phyloP scores from a whole-genome alignment of 2,113 vertebrate species.

The Cryptomyrus ogoouensis region DNA sequence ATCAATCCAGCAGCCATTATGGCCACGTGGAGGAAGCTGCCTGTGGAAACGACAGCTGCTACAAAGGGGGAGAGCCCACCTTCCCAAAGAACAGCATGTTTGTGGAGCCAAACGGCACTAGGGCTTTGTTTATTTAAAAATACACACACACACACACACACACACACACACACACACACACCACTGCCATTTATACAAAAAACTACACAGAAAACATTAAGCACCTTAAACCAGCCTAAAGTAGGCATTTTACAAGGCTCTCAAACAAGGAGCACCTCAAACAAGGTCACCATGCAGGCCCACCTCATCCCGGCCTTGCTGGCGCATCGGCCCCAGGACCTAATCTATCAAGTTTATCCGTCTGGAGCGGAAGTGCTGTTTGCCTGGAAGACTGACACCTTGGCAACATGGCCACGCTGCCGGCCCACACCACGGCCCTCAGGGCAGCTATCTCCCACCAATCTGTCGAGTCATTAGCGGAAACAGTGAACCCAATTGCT shows the following conservation, averaged over 20 bases:
- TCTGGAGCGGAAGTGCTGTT: background rate
- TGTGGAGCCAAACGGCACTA: background rate
- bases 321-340: background rate
- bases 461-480: background rate
- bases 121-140: background rate
- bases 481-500: constrained; percentile 17
- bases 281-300: background rate
- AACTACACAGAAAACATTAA: background rate
- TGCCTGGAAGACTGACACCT: constrained; percentile 18
- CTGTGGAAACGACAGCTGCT: constrained; percentile 19
- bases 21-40: constrained; percentile 11
- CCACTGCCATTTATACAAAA: background rate
- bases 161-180: background rate
- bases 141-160: no score
- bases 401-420: constrained; percentile 21
- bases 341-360: constrained; percentile 19
- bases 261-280: background rate
- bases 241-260: background rate
- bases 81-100: background rate
- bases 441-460: constrained; percentile 12
- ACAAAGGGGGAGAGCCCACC: background rate
- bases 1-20: constrained; percentile 20
- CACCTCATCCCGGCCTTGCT: background rate
- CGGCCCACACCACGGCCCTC: background rate
- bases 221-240: background rate